Evolutionary conservation across 2,888 invertebrate genomes (phyloP).

Genomic region (Nasonia oneida): DNA sequence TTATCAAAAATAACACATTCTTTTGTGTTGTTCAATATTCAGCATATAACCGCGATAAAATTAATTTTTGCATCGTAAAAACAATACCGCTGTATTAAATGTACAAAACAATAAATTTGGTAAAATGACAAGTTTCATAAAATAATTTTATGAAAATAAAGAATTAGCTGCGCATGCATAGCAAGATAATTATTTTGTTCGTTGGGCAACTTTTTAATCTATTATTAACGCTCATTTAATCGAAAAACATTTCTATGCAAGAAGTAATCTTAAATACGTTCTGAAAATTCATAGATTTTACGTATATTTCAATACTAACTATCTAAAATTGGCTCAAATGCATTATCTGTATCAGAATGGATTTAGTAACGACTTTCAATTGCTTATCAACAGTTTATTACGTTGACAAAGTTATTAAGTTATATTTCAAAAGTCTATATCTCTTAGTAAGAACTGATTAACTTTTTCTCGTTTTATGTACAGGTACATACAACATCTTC

Average conservation of each 20-base stretch:
- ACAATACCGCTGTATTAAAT: neutral
- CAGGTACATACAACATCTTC: constrained; percentile 10
- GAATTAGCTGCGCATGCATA: neutral
- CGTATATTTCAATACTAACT: neutral
- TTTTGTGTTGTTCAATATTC: neutral
- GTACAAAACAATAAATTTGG: neutral
- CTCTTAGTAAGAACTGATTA: neutral
- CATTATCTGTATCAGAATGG: neutral
- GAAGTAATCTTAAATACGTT: neutral
- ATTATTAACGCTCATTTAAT: neutral
- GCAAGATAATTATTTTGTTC: neutral
- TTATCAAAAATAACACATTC: constrained; percentile 9
- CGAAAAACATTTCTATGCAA: constrained; percentile 11
- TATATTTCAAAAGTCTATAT: neutral
- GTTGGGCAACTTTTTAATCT: neutral
- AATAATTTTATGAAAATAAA: neutral
- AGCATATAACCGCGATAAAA: neutral
- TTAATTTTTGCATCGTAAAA: neutral
- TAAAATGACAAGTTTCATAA: neutral
- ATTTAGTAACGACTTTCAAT: neutral
- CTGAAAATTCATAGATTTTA: neutral
- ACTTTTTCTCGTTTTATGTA: neutral
- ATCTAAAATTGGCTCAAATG: neutral
- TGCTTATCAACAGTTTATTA: neutral
- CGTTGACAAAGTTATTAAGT: neutral